A percentile compares a stretch with the other conserved stretches of the same genome.
These are phyloP conservation scores for Percina caprodes DNA, from an alignment of 2,113 vertebrate genomes.

Conservation along the genomic window DNA sequence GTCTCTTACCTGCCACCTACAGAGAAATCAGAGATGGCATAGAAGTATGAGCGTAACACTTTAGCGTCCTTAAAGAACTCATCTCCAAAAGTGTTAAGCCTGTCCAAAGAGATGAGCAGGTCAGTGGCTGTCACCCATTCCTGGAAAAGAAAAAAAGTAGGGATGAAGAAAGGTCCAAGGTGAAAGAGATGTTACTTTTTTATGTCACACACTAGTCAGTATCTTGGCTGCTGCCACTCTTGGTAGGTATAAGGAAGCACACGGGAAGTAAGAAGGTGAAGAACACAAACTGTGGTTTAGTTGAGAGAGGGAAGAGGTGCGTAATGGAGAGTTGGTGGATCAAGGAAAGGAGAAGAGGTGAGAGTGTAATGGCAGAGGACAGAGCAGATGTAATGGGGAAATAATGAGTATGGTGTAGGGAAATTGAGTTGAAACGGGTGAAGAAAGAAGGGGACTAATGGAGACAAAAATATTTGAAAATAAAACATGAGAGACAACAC, in stretches of 20 bases:
- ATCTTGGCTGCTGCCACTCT: constrained; percentile 27
- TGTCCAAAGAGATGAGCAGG: constrained; percentile 92
- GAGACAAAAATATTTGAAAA: constrained; percentile 47
- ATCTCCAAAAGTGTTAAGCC: constrained; percentile 95
- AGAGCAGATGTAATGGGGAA: constrained; percentile 49
- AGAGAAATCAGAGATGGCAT: constrained; percentile 93
- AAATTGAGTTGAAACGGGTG: constrained; percentile 45
- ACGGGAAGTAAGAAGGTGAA: constrained; percentile 2
- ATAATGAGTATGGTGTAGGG: constrained; percentile 54
- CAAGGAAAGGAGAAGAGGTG: constrained; percentile 19
- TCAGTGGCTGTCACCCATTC: constrained; percentile 97
- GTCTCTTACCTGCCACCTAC: constrained; percentile 92
- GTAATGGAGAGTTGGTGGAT: constrained; percentile 28
- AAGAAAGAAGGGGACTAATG: constrained; percentile 45
- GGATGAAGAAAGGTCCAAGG: constrained; percentile 11
- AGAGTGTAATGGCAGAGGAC: constrained; percentile 3
- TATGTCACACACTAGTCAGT: constrained; percentile 7
- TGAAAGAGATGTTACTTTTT: constrained; percentile 20
- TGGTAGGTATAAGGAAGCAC: constrained; percentile 15
- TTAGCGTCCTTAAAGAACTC: constrained; percentile 96
- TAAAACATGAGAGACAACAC: constrained; percentile 38
- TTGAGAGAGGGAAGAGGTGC: constrained; percentile 5
- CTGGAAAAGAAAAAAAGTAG: constrained; percentile 72
- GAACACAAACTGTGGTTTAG: constrained; percentile 1
- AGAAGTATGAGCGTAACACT: constrained; percentile 94